Evolutionary conservation across 2,113 vertebrate genomes (phyloP).

Genomic region (Accipiter virgatus): DNA sequence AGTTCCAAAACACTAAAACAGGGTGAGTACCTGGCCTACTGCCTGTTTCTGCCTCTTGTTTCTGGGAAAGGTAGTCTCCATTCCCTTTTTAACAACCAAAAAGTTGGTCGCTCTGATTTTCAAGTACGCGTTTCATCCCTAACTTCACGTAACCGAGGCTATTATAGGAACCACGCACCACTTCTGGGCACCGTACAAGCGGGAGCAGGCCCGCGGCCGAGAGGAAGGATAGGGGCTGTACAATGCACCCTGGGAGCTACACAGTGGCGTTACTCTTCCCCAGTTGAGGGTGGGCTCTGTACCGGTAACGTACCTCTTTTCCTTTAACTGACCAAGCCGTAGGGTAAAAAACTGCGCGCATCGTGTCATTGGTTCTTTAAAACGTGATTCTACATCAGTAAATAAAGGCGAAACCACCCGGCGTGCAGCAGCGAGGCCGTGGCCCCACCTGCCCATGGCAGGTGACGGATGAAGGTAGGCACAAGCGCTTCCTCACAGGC

Average conservation of each 20-base stretch:
- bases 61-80: neutral
- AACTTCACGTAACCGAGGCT: neutral
- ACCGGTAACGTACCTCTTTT: accelerated
- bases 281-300: accelerated
- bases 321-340: accelerated
- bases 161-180: accelerated
- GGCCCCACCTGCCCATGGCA: accelerated
- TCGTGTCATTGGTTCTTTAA: too few relatives aligned
- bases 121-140: accelerated
- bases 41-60: neutral
- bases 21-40: accelerated
- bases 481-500: accelerated
- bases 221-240: accelerated
- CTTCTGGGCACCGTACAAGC: neutral
- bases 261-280: accelerated
- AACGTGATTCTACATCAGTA: accelerated
- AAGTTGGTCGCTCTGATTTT: neutral
- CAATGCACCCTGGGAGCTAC: accelerated
- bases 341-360: accelerated
- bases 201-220: accelerated
- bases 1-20: neutral
- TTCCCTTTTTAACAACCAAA: accelerated
- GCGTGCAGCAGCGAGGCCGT: accelerated
- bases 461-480: accelerated
- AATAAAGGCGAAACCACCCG: accelerated